Conservation (phyloP, 2,888 invertebrate genomes). For the Eremobia ochroleuca region DNA sequence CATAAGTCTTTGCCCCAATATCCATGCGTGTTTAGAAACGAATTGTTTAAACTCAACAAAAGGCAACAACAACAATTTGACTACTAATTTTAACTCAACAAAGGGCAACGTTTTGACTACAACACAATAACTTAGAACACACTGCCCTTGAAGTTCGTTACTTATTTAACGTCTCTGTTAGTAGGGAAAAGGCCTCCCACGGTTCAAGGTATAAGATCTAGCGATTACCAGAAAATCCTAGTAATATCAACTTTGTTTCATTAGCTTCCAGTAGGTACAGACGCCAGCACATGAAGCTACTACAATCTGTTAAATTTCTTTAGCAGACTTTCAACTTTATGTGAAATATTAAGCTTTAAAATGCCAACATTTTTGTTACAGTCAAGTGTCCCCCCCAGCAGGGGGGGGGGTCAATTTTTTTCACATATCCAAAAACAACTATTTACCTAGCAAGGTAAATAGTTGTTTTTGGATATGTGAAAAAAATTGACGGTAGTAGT, state of each 20-base stretch:
- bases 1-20: not conserved
- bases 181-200: not conserved
- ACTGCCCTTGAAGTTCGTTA: conserved; percentile 37
- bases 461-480: too few species aligned
- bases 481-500: too few species aligned
- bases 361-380: too few species aligned
- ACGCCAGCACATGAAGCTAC: too few species aligned
- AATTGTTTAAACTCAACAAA: conserved; percentile 34
- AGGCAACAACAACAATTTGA: not conserved
- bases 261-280: not conserved
- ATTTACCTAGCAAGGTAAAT: too few species aligned
- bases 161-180: conserved; percentile 36
- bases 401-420: too few species aligned
- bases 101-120: conserved; percentile 6
- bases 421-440: too few species aligned
- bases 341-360: too few species aligned
- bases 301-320: too few species aligned
- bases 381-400: too few species aligned
- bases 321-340: too few species aligned
- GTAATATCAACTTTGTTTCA: not conserved
- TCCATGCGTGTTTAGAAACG: conserved; percentile 19
- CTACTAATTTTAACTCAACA: conserved; percentile 2
- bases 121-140: conserved; percentile 20
- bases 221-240: not conserved
- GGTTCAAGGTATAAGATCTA: conserved; percentile 3